Conservation (phyloP, 2,888 invertebrate species). For the Diabrotica balteata region DNA sequence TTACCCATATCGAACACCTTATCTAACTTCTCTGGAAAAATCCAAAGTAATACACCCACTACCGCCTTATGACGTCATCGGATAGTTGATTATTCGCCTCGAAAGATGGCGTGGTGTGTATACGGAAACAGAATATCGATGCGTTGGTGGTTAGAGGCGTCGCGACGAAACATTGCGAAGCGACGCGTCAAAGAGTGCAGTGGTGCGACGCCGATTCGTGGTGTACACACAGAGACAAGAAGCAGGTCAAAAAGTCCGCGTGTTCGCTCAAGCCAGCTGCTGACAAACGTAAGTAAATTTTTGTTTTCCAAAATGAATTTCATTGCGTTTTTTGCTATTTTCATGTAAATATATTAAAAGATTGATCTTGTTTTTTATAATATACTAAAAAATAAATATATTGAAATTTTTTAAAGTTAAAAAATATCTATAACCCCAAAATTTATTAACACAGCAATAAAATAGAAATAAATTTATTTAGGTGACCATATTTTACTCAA, state of each 20-base stretch:
- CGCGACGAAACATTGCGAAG: conserved; percentile 36
- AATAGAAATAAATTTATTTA: too few relatives aligned
- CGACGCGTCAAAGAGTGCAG: conserved; percentile 30
- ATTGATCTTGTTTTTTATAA: too few relatives aligned
- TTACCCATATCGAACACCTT: too few relatives aligned
- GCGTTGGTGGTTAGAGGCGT: conserved; percentile 31
- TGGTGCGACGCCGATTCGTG: conserved; percentile 15
- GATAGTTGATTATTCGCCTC: conserved; percentile 14
- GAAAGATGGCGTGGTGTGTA: conserved; percentile 29
- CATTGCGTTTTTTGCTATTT: not conserved
- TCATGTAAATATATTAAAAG: not conserved
- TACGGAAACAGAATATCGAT: conserved; percentile 34
- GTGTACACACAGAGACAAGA: not conserved
- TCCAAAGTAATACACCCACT: not conserved
- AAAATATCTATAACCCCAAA: too few relatives aligned
- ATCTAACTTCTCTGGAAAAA: not conserved
- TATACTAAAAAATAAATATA: too few relatives aligned
- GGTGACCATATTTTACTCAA: too few relatives aligned
- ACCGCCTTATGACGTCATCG: not conserved
- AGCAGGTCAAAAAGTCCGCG: conserved; percentile 17
- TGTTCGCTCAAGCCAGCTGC: conserved; percentile 21
- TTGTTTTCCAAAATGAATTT: not conserved
- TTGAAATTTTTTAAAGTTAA: too few relatives aligned
- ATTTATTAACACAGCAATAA: too few relatives aligned
- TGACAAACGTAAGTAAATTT: conserved; percentile 12